Conservation (phyloP, 2,113 vertebrate species). For the Hippocampus guttulatus region DNA sequence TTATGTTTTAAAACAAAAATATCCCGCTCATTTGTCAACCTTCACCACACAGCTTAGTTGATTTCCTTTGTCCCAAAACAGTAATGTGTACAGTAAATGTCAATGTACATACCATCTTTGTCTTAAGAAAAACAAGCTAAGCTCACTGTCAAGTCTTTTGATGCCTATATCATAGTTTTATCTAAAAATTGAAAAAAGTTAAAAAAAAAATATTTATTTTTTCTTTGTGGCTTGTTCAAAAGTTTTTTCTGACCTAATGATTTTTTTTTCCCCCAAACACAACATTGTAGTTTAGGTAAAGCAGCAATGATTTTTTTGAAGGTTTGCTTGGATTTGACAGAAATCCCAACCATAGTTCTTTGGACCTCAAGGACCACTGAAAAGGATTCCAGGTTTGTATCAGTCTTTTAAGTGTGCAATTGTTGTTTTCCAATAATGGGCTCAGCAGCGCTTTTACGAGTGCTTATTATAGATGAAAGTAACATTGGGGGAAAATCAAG, state of each 20-base stretch:
- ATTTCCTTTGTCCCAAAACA: constrained; percentile 40
- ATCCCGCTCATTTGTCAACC: constrained; percentile 42
- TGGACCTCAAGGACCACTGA: constrained; percentile 20
- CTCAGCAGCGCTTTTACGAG: constrained; percentile 35
- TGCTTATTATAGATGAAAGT: constrained; percentile 20
- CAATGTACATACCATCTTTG: constrained; percentile 74
- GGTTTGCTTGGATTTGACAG: constrained; percentile 30
- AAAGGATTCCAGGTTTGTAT: constrained; percentile 27
- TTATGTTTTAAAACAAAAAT: constrained; percentile 42
- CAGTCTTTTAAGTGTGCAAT: constrained; percentile 13
- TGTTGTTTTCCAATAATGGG: neutral
- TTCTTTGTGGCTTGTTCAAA: constrained; percentile 62
- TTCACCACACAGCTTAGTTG: constrained; percentile 37
- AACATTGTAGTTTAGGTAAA: constrained; percentile 57
- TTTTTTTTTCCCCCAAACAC: constrained; percentile 35
- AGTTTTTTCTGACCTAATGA: constrained; percentile 32
- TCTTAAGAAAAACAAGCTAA: constrained; percentile 60
- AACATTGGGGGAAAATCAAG: neutral
- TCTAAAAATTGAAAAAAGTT: constrained; percentile 53
- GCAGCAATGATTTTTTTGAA: constrained; percentile 42
- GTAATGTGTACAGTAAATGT: constrained; percentile 72
- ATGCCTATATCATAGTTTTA: constrained; percentile 74
- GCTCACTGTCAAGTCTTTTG: constrained; percentile 68
- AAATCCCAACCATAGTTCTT: constrained; percentile 36
- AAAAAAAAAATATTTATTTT: constrained; percentile 51